Evolutionary conservation across 2,797 vertebrate genomes (phyloP), one percentile per base, ranked within the genome.

Genomic region (Bradypus variegatus): DNA sequence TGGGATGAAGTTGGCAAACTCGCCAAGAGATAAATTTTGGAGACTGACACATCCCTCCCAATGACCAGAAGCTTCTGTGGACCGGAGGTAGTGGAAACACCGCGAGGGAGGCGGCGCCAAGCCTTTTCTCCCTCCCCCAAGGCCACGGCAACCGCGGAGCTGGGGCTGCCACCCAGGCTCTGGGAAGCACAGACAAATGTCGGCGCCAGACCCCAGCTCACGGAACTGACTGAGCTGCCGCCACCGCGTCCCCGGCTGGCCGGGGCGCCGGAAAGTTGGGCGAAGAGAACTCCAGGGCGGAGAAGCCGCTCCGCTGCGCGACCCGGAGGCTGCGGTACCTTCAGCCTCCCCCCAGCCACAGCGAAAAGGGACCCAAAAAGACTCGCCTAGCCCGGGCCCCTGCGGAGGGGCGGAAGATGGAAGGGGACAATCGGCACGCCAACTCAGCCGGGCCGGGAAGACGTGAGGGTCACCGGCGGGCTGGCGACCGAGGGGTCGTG

Each of bases 221-320:
- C 86, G 18, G 25, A n/a, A 69, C 38, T 11, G 25, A 50, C 86
- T 8, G 60, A 53, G 80, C 81, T 18, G 60, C 38, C 6, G 65
- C 79, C 75, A 36, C 90, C 2, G 86, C 62, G 19, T 53, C 87
- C 77, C 60, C 31, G 4, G 62, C 78, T 70, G 45, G 79, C 91
- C 72, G 19, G 25, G 58, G 86, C 18, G 50, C 87, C 31, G 25
- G 0, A 93, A 95, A 96, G 96, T 95, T 94, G 83, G 41, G 36
- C 0, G 76, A 33, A 94, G 90, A 86, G 82, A 92, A 90, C 88
- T 89, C 92, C 69, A 8, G 80, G 69, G 38, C 60, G 14, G 8
- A 53, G 14, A 48, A 76, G 64, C 41, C 72, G 45, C 79, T n/a
- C 25, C 69, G n/a, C 36, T 5, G 41, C 16, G 80, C 77, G 38